A percentile compares a stretch with the other conserved stretches of the same genome.
These are phyloP conservation scores for Coendou prehensilis DNA, from an alignment of 2,797 vertebrate species.

Conservation along the genomic window DNA sequence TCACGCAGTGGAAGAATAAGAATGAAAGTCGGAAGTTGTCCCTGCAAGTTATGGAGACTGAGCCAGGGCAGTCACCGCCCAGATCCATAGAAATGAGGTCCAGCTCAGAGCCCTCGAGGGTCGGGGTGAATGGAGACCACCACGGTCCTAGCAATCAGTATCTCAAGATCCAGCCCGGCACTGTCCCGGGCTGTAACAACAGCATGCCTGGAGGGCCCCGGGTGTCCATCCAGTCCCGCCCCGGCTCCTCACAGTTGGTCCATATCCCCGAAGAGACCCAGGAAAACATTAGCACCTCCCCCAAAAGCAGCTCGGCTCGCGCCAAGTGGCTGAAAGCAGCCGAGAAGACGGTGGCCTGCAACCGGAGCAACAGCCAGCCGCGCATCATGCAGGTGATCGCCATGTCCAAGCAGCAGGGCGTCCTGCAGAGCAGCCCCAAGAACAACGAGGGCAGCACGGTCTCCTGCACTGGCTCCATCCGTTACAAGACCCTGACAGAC, in stretches of 20 bases:
- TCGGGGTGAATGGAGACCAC: constrained; percentile 94
- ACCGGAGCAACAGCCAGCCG: constrained; percentile 93
- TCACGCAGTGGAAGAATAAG: constrained; percentile 99
- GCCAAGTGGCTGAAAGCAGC: constrained; percentile 97
- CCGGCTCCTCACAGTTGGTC: constrained; percentile 97
- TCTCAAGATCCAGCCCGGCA: constrained; percentile 91
- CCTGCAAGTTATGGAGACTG: constrained; percentile 94
- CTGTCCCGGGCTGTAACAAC: constrained; percentile 93
- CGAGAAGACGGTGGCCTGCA: constrained; percentile 94
- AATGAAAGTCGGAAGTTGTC: constrained; percentile 95
- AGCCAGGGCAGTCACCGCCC: constrained; percentile 93
- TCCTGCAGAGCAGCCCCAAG: constrained; percentile 96
- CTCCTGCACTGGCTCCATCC: constrained; percentile 93
- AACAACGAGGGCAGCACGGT: constrained; percentile 94
- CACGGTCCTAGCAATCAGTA: constrained; percentile 90
- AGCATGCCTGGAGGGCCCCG: constrained; percentile 95
- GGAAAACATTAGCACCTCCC: constrained; percentile 92
- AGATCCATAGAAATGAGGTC: constrained; percentile 95
- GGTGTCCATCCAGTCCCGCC: constrained; percentile 96
- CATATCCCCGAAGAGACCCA: constrained; percentile 99
- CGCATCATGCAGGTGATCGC: constrained; percentile 98
- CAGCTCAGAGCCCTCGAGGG: constrained; percentile 93
- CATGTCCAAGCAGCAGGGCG: constrained; percentile 98
- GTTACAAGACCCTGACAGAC: constrained; percentile 93
- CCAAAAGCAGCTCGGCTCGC: constrained; percentile 91